phyloP scores from a whole-genome alignment of 1,140 invertebrate genomes.

The Neodiprion virginianus region DNA sequence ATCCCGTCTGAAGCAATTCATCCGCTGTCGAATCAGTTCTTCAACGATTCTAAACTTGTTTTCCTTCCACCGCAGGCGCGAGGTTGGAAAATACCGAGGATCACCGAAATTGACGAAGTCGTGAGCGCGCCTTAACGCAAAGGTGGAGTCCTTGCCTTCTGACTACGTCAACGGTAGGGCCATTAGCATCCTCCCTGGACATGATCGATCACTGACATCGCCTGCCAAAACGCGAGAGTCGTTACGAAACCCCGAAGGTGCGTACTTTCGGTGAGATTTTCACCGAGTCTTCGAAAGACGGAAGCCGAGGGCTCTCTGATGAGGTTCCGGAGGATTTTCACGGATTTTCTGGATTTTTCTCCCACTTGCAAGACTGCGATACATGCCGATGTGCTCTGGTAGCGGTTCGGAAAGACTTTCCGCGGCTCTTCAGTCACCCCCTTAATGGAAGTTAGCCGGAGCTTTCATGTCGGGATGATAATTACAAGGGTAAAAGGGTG shows the following conservation, averaged over 20 bases:
- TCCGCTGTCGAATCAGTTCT: not conserved
- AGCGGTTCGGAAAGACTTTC: no score
- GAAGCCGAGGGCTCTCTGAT: not conserved
- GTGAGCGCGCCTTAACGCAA: not conserved
- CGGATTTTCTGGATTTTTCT: not conserved
- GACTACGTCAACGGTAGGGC: conserved; percentile 18
- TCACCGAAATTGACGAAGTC: not conserved
- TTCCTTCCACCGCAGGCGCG: not conserved
- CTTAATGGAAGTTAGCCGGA: no score
- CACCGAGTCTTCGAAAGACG: not conserved
- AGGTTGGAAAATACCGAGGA: not conserved
- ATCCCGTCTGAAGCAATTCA: no score
- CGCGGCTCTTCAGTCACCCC: no score
- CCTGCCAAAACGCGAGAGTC: not conserved
- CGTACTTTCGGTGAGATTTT: not conserved
- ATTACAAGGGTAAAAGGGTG: no score
- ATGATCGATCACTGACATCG: conserved; percentile 24
- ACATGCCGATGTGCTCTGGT: no score
- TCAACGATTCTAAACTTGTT: not conserved
- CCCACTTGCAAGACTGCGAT: not conserved
- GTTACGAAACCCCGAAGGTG: not conserved
- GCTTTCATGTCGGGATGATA: no score
- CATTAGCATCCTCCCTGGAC: conserved; percentile 23
- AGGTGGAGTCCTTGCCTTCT: conserved; percentile 15
- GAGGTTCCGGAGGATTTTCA: not conserved